These are phyloP conservation scores for Ditula angustiorana DNA, from an alignment of 2,888 invertebrate species.

Conservation along the genomic window DNA sequence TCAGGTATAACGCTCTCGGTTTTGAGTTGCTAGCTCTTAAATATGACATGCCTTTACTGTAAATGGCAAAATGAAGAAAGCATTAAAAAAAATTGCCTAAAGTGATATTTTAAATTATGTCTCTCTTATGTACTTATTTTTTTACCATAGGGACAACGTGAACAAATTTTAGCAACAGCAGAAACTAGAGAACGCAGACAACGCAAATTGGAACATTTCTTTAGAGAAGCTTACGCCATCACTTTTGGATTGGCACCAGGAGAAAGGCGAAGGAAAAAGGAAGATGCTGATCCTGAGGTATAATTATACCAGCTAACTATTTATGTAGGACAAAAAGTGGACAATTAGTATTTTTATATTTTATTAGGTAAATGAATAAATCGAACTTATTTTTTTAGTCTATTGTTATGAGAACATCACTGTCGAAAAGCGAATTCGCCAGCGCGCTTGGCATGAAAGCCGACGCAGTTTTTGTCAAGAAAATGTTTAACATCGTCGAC, in stretches of 20 bases:
- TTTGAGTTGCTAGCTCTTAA: too few species aligned
- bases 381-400: slow-evolving; percentile 73
- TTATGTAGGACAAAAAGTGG: too few species aligned
- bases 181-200: slow-evolving; percentile 98
- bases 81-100: not conserved
- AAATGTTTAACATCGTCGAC: slow-evolving; percentile 99
- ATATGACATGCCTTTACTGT: too few species aligned
- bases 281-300: slow-evolving; percentile 92
- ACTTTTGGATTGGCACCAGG: slow-evolving; percentile 96
- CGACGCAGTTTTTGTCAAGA: slow-evolving; percentile 97
- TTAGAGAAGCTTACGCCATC: slow-evolving; percentile 97
- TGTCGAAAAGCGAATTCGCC: slow-evolving; percentile 97
- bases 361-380: too few species aligned
- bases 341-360: too few species aligned
- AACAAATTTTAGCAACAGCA: slow-evolving; percentile 95
- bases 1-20: slow-evolving; percentile 81
- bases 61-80: not conserved
- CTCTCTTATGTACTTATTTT: not conserved
- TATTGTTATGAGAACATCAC: slow-evolving; percentile 96
- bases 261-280: slow-evolving; percentile 90
- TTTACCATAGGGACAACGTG: slow-evolving; percentile 87
- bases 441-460: slow-evolving; percentile 98
- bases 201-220: slow-evolving; percentile 96
- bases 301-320: too few species aligned
- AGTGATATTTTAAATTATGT: too few species aligned